Percentiles rank a stretch among this genome's conserved stretches.
phyloP scores from a whole-genome alignment of 2,888 invertebrate genomes.

The Smittia aterrima region DNA sequence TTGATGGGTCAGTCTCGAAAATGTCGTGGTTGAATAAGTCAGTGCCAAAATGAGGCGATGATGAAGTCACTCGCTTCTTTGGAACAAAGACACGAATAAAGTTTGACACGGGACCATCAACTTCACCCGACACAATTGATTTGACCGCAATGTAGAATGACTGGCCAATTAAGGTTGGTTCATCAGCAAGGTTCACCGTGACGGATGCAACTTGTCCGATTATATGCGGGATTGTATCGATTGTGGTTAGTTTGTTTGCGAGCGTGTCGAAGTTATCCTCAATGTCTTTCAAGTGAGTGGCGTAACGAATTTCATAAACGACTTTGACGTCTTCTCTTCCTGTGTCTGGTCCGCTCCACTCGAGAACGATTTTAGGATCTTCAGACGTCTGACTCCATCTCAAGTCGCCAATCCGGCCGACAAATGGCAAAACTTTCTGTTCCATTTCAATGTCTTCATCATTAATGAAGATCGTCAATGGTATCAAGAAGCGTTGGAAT shows the following conservation, averaged over 20 bases:
- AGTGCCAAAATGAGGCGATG: neutral
- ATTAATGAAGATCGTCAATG: slow-evolving; percentile 54
- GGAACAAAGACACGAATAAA: slow-evolving; percentile 53
- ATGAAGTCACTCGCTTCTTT: neutral
- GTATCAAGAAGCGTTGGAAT: slow-evolving; percentile 57
- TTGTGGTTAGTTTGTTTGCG: slow-evolving; percentile 54
- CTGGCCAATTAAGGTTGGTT: slow-evolving; percentile 55
- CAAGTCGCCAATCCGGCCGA: slow-evolving; percentile 59
- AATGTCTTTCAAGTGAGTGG: slow-evolving; percentile 53
- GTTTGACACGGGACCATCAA: slow-evolving; percentile 57
- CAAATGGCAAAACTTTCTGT: neutral
- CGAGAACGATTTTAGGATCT: slow-evolving; percentile 56
- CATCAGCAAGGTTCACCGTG: slow-evolving; percentile 55
- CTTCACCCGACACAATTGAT: slow-evolving; percentile 53
- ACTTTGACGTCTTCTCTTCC: slow-evolving; percentile 55
- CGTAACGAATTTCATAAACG: slow-evolving; percentile 58
- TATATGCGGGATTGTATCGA: slow-evolving; percentile 54
- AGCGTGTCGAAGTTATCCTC: slow-evolving; percentile 55
- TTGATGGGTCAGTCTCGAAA: slow-evolving; percentile 26
- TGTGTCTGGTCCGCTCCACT: slow-evolving; percentile 63
- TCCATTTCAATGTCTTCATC: slow-evolving; percentile 49
- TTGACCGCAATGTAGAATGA: slow-evolving; percentile 58
- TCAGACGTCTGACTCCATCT: slow-evolving; percentile 49
- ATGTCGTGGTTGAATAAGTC: neutral
- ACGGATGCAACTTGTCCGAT: slow-evolving; percentile 58